Evolutionary conservation across 2,797 vertebrate genomes (phyloP).

Genomic region (Malurus leucopterus): DNA sequence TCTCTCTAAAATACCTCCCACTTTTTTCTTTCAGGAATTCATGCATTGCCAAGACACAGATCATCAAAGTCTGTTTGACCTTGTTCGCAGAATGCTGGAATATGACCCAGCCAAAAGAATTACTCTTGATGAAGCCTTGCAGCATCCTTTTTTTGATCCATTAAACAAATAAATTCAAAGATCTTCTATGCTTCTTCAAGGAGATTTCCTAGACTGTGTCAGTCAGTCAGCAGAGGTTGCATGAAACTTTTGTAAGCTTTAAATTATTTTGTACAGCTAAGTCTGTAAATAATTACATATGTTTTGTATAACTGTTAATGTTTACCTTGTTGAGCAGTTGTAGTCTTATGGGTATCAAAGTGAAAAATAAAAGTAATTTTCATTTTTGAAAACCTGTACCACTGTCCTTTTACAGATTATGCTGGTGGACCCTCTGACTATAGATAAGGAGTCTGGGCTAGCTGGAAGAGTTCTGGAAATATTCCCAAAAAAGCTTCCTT

Average conservation of each 20-base stretch:
- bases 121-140: conserved; percentile 85
- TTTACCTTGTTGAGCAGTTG: conserved; percentile 63
- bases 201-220: conserved; percentile 88
- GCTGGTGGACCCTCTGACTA: background rate
- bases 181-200: conserved; percentile 68
- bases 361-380: conserved; percentile 68
- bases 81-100: conserved; percentile 90
- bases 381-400: conserved; percentile 55
- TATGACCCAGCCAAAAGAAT: conserved; percentile 89
- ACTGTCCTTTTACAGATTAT: background rate
- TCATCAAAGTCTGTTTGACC: conserved; percentile 88
- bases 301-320: conserved; percentile 67
- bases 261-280: conserved; percentile 76
- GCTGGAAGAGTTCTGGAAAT: background rate
- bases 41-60: conserved; percentile 82
- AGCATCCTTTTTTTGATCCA: conserved; percentile 84
- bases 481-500: background rate
- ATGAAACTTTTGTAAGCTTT: conserved; percentile 63
- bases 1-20: background rate
- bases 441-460: background rate
- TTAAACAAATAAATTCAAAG: conserved; percentile 24
- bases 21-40: conserved; percentile 78
- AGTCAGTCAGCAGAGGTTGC: conserved; percentile 84
- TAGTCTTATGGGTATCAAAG: conserved; percentile 63
- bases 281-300: conserved; percentile 67